These are phyloP conservation scores for Ictalurus furcatus DNA, from an alignment of 2,113 vertebrate species.

Conservation along the genomic window DNA sequence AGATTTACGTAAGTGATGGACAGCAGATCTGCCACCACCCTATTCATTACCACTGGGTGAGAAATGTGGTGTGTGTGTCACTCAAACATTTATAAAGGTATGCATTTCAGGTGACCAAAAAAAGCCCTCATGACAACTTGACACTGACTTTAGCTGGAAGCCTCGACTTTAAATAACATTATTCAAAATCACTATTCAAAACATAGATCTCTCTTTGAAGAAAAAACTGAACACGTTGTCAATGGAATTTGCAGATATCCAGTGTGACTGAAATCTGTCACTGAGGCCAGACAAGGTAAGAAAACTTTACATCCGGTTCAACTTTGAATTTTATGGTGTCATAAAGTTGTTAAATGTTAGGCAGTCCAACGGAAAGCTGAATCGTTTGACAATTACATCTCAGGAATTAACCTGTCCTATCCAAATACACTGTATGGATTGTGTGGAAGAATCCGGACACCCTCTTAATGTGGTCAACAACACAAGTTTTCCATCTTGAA, in stretches of 20 bases:
- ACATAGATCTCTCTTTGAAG: neutral
- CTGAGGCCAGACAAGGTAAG: neutral
- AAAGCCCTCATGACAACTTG: neutral
- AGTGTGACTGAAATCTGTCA: neutral
- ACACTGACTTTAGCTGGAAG: neutral
- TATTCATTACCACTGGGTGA: conserved; percentile 28
- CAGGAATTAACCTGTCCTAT: neutral
- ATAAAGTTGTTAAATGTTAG: too few relatives aligned
- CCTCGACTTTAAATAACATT: neutral
- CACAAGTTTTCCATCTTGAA: neutral
- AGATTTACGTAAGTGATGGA: conserved; percentile 38
- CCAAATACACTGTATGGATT: neutral
- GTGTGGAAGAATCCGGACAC: neutral
- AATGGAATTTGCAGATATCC: neutral
- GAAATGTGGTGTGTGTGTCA: conserved; percentile 23
- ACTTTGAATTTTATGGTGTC: neutral
- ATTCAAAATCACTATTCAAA: neutral
- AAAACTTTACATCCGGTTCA: neutral
- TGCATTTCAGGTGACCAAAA: conserved; percentile 13
- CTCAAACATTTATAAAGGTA: conserved; percentile 34
- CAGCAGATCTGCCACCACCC: conserved; percentile 7
- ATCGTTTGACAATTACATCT: neutral
- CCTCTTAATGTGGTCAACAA: neutral
- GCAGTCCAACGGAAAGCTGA: neutral
- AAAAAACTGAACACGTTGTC: neutral